Percentiles rank a stretch among this genome's conserved stretches.
Conservation (phyloP, 1,140 invertebrate genomes). For the Mylabris phalerata region DNA sequence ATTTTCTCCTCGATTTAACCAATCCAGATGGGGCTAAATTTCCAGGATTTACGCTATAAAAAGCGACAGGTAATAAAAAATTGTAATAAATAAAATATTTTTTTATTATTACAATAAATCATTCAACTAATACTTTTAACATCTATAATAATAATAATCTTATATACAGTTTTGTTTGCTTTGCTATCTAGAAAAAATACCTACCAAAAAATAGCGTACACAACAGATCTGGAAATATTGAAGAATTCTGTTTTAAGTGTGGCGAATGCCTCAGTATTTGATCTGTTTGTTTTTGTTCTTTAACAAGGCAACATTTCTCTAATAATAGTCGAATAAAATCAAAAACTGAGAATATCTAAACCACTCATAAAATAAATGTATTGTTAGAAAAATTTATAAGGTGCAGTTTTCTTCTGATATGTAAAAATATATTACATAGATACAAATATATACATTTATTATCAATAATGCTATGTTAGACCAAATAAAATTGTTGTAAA, state of each 20-base stretch:
- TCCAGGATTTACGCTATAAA: constrained; percentile 47
- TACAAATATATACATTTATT: constrained; percentile 32
- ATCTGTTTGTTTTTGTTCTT: neutral
- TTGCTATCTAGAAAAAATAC: neutral
- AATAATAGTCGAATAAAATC: too few relatives aligned
- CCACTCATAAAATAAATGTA: too few relatives aligned
- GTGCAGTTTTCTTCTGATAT: constrained; percentile 27
- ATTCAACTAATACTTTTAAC: constrained; percentile 36
- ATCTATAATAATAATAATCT: constrained; percentile 12
- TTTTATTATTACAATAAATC: constrained; percentile 28
- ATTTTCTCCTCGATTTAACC: constrained; percentile 60
- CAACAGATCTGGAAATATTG: neutral
- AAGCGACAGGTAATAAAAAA: neutral
- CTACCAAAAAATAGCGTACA: constrained; percentile 12
- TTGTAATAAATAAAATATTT: constrained; percentile 28
- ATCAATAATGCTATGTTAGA: constrained; percentile 23
- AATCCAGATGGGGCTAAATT: constrained; percentile 58
- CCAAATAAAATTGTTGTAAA: neutral
- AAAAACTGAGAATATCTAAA: too few relatives aligned
- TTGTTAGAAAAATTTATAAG: too few relatives aligned
- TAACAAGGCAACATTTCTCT: constrained; percentile 16
- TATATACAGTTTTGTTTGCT: constrained; percentile 9
- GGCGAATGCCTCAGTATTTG: too few relatives aligned
- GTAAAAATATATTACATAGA: constrained; percentile 36
- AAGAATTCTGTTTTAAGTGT: too few relatives aligned